phyloP scores from a whole-genome alignment of 2,113 vertebrate genomes.

The Paraplagusia blochii region DNA sequence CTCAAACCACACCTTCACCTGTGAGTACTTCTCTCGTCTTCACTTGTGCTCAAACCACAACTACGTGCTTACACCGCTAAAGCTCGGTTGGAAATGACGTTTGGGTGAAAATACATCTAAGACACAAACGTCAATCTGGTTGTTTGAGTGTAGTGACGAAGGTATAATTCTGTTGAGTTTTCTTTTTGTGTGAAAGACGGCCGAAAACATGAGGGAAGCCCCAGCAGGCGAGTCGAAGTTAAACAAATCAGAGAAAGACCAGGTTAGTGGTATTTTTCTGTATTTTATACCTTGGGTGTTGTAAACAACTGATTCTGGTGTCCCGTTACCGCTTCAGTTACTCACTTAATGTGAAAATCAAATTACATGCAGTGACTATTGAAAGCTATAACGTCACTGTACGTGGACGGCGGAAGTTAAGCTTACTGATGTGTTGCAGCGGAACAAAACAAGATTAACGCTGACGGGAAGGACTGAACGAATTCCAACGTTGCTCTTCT shows the following conservation, averaged over 20 bases:
- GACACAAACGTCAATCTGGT: fast-evolving
- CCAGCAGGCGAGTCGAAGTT: slow-evolving; percentile 22
- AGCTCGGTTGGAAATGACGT: no score
- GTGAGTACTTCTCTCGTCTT: slow-evolving; percentile 2
- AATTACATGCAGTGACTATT: no score
- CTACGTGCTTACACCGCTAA: neutral
- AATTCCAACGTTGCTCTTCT: no score
- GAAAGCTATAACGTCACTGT: no score
- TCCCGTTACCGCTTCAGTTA: no score
- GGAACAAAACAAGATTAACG: neutral
- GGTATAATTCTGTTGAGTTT: neutral
- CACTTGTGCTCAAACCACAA: neutral
- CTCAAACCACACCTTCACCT: slow-evolving; percentile 59
- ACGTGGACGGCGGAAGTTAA: slow-evolving; percentile 2
- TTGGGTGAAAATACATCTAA: no score
- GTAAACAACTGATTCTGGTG: no score
- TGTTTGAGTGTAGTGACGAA: slow-evolving; percentile 6
- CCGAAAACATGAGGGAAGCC: slow-evolving; percentile 46
- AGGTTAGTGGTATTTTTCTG: slow-evolving; percentile 51
- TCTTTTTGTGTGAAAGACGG: neutral
- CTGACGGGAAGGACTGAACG: no score
- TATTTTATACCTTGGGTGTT: no score
- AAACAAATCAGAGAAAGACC: slow-evolving; percentile 63
- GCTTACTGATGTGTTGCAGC: neutral
- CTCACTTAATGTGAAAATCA: no score